phyloP scores from a whole-genome alignment of 2,888 invertebrate species.

The Gisinianus flammeolus region DNA sequence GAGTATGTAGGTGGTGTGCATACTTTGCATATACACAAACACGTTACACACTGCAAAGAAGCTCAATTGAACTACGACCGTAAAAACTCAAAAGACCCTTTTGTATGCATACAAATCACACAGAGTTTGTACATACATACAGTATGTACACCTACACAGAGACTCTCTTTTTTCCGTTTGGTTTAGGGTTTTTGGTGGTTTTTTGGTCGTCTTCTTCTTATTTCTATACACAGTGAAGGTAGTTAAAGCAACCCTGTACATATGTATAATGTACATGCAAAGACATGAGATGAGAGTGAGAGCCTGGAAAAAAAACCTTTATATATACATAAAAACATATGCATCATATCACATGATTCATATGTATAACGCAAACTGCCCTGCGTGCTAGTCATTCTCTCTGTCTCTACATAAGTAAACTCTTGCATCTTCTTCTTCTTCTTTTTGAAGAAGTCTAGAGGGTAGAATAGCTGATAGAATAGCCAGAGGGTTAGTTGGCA shows the following conservation, averaged over 20 bases:
- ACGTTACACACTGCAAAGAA: too few relatives aligned
- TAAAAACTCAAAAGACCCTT: too few relatives aligned
- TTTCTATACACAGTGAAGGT: too few relatives aligned
- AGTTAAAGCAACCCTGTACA: background rate
- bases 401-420: background rate
- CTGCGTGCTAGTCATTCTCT: background rate
- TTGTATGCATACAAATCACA: too few relatives aligned
- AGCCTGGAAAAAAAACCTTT: background rate
- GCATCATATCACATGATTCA: background rate
- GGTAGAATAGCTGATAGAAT: slow-evolving; percentile 14
- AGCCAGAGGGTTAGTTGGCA: slow-evolving; percentile 8
- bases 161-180: background rate
- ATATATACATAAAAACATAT: background rate
- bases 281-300: background rate
- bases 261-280: background rate
- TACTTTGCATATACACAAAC: too few relatives aligned
- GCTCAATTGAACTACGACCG: too few relatives aligned
- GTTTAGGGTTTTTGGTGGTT: background rate
- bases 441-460: background rate
- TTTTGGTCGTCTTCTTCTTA: too few relatives aligned
- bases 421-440: background rate
- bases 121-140: too few relatives aligned
- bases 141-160: too few relatives aligned
- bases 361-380: background rate
- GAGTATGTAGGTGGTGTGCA: too few relatives aligned